Evolutionary conservation across 2,797 vertebrate species (phyloP).

Genomic region (Harpagifer antarcticus): DNA sequence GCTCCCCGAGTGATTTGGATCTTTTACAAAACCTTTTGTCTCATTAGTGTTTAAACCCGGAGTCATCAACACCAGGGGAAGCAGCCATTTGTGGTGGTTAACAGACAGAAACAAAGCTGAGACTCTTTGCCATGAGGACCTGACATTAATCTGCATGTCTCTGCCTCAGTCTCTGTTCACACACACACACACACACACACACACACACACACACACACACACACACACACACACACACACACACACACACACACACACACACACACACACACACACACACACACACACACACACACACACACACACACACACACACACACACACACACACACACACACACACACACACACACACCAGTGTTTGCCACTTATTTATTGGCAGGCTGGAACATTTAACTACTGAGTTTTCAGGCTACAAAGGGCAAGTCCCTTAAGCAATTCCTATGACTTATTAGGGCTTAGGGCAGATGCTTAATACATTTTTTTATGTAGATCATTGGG

Average conservation of each 20-base stretch:
- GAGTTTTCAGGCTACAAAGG: neutral
- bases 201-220: constrained; percentile 33
- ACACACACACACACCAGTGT: constrained; percentile 26
- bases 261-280: constrained; percentile 33
- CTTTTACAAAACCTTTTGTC: constrained; percentile 71
- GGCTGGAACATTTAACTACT: constrained; percentile 20
- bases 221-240: constrained; percentile 35
- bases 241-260: constrained; percentile 34
- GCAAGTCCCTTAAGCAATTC: constrained; percentile 1
- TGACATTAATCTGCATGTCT: constrained; percentile 57
- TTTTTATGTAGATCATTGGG: constrained; percentile 6
- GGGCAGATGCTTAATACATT: neutral
- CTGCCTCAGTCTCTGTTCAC: constrained; percentile 26
- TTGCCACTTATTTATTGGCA: constrained; percentile 7
- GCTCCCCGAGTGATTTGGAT: constrained; percentile 63
- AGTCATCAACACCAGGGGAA: constrained; percentile 53
- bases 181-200: constrained; percentile 33
- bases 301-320: constrained; percentile 34
- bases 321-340: constrained; percentile 33
- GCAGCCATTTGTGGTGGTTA: constrained; percentile 60
- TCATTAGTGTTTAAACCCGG: constrained; percentile 67
- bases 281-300: constrained; percentile 35
- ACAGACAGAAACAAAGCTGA: constrained; percentile 65
- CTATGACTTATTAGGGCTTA: neutral
- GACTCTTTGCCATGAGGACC: constrained; percentile 39